phyloP scores from a whole-genome alignment of 2,113 vertebrate genomes.

The Puffinus mauretanicus region DNA sequence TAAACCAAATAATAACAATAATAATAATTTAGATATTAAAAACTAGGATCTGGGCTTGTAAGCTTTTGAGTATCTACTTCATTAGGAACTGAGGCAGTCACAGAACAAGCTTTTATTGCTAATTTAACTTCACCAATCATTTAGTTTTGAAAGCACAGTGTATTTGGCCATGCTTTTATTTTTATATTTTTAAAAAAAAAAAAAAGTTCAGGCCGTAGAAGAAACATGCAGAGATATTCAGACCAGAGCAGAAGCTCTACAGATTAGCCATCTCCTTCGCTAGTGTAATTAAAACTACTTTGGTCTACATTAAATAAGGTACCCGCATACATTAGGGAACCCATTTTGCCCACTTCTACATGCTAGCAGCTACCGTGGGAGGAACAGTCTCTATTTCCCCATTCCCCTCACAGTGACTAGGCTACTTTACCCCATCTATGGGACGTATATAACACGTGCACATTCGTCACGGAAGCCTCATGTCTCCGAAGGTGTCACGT shows the following conservation, averaged over 20 bases:
- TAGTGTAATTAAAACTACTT: background rate
- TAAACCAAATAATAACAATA: background rate
- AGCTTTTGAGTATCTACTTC: background rate
- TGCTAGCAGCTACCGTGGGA: background rate
- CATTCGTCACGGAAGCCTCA: background rate
- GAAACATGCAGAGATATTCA: background rate
- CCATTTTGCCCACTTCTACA: background rate
- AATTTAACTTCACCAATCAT: background rate
- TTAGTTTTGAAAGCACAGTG: background rate
- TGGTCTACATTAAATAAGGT: background rate
- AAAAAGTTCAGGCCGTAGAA: background rate
- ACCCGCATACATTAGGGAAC: background rate
- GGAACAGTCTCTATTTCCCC: background rate
- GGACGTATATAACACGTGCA: fast-evolving
- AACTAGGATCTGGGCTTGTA: background rate
- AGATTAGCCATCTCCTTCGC: background rate
- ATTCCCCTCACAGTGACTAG: background rate
- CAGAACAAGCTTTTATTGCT: background rate
- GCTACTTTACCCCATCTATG: background rate
- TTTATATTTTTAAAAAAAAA: no score
- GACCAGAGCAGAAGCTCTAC: background rate
- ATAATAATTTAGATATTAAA: background rate
- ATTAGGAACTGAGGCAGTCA: background rate
- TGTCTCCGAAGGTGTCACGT: background rate
- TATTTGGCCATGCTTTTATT: background rate